Evolutionary conservation across 2,113 vertebrate genomes (phyloP).

Genomic region (Dromiciops gliroides): DNA sequence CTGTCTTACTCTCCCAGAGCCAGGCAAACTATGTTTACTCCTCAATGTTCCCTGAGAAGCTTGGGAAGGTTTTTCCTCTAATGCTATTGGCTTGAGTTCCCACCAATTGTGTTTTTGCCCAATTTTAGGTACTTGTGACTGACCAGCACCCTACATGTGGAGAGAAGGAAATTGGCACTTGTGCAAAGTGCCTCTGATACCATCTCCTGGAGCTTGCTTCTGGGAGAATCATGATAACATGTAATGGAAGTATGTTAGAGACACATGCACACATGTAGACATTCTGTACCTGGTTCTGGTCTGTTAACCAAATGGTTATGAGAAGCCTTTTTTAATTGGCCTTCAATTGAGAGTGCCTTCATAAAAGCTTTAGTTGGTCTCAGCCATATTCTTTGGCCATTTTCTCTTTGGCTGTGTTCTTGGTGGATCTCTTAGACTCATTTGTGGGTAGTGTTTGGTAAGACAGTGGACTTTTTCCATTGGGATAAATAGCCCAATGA

Average conservation of each 20-base stretch:
- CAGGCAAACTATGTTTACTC: neutral
- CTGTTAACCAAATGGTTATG: neutral
- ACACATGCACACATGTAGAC: neutral
- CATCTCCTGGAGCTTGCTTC: neutral
- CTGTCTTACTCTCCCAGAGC: neutral
- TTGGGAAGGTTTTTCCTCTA: neutral
- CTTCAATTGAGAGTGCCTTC: neutral
- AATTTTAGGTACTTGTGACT: neutral
- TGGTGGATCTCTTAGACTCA: neutral
- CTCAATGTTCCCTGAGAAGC: neutral
- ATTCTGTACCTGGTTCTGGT: neutral
- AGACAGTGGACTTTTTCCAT: neutral
- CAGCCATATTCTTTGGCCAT: neutral
- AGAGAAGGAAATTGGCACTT: neutral
- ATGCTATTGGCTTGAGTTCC: neutral
- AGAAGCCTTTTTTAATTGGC: neutral
- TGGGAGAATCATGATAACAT: neutral
- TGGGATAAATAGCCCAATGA: neutral
- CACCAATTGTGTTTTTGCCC: neutral
- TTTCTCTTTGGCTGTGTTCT: neutral
- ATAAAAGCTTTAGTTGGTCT: neutral
- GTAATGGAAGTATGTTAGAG: neutral
- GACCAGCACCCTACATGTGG: neutral
- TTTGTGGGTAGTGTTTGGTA: neutral
- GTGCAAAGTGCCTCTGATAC: neutral